Evolutionary conservation across 2,113 vertebrate genomes (phyloP).

Genomic region (Eulemur macaco): DNA sequence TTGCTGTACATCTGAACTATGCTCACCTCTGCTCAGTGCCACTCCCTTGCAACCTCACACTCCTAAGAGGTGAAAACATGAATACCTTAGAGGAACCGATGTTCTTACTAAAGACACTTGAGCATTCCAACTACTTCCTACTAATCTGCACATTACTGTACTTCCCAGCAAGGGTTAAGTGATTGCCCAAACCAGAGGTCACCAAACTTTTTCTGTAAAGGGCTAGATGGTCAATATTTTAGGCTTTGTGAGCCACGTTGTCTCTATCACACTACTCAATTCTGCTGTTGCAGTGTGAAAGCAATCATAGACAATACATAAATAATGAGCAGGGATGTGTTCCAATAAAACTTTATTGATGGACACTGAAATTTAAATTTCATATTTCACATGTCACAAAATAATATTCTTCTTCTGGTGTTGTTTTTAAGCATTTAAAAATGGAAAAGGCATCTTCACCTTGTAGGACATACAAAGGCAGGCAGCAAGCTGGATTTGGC

Average conservation of each 20-base stretch:
- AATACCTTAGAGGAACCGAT: background rate
- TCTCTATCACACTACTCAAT: background rate
- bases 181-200: background rate
- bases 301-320: slow-evolving; percentile 15
- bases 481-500: background rate
- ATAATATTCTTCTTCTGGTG: background rate
- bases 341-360: slow-evolving; percentile 59
- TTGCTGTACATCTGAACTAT: background rate
- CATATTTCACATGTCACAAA: slow-evolving; percentile 31
- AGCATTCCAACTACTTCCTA: background rate
- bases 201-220: background rate
- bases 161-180: background rate
- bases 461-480: background rate
- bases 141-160: background rate
- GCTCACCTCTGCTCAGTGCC: background rate
- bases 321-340: background rate
- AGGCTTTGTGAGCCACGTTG: background rate
- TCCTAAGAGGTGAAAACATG: background rate
- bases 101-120: background rate
- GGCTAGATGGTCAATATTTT: slow-evolving; percentile 43
- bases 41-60: background rate
- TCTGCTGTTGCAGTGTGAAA: background rate
- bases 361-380: slow-evolving; percentile 42
- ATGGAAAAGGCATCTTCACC: background rate
- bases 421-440: slow-evolving; percentile 22